Conservation (phyloP, 2,113 vertebrate genomes). For the Arothron firmamentum region DNA sequence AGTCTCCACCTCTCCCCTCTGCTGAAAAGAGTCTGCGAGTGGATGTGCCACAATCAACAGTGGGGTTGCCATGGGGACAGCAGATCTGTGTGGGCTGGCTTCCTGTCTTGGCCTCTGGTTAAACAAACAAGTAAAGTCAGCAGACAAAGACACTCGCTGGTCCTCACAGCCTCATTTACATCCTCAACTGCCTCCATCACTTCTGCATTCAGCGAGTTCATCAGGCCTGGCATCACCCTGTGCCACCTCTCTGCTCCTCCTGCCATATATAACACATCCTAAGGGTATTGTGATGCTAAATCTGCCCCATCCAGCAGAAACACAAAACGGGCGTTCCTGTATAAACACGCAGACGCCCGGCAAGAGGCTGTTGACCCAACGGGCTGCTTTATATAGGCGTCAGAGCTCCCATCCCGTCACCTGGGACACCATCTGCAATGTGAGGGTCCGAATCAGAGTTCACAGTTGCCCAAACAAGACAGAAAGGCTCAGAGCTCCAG, state of each 20-base stretch:
- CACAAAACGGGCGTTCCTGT: constrained; percentile 26
- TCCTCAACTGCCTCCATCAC: constrained; percentile 70
- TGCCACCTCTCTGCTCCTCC: not conserved
- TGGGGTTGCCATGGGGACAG: constrained; percentile 77
- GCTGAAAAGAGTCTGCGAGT: constrained; percentile 60
- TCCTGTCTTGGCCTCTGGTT: constrained; percentile 79
- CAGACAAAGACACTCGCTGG: constrained; percentile 66
- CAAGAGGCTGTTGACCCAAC: constrained; percentile 64
- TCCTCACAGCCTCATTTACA: constrained; percentile 80
- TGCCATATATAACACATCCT: constrained; percentile 40
- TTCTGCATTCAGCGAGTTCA: constrained; percentile 57
- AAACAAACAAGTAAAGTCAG: constrained; percentile 76
- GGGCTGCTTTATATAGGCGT: constrained; percentile 21
- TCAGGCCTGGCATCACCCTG: constrained; percentile 29
- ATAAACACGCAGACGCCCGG: constrained; percentile 36
- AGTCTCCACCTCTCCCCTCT: constrained; percentile 51
- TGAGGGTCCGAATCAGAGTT: constrained; percentile 40
- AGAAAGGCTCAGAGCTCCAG: not conserved
- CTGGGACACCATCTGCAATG: constrained; percentile 43
- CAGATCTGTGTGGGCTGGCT: constrained; percentile 74
- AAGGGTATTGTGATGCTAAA: constrained; percentile 46
- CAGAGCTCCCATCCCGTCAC: constrained; percentile 39
- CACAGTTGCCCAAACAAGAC: constrained; percentile 59
- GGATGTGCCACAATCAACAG: constrained; percentile 69
- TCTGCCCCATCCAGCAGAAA: constrained; percentile 9